Percentiles rank a stretch among this genome's conserved stretches.
Conservation (phyloP, 2,113 vertebrate species). For the Eurypyga helias region DNA sequence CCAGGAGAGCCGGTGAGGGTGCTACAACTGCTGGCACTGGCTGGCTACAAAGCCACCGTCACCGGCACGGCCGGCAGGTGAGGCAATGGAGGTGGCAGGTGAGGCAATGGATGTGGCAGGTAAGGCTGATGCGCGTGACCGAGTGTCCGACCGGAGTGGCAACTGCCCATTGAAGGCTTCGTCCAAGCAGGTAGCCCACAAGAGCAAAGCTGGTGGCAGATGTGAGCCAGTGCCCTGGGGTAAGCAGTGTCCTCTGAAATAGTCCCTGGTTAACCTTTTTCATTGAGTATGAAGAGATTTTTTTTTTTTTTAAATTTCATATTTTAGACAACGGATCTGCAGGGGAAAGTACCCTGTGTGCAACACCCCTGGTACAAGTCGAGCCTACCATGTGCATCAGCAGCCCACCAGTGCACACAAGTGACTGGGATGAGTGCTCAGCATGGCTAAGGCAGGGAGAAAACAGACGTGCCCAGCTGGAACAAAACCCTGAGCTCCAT, state of each 20-base stretch:
- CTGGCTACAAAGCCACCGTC: neutral
- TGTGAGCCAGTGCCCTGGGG: neutral
- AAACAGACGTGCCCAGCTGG: neutral
- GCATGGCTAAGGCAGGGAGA: neutral
- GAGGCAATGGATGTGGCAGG: too few species aligned
- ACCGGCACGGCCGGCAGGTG: too few species aligned
- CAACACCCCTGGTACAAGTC: fast-evolving
- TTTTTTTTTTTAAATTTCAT: neutral
- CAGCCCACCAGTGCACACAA: fast-evolving
- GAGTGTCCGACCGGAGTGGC: neutral
- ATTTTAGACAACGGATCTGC: neutral
- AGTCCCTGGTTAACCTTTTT: neutral
- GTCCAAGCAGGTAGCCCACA: fast-evolving
- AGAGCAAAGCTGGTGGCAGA: neutral
- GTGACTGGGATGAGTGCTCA: neutral
- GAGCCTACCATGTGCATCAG: neutral
- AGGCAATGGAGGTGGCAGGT: too few species aligned
- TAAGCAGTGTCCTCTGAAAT: neutral
- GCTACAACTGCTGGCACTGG: neutral
- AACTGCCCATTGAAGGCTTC: neutral
- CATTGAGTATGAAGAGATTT: neutral
- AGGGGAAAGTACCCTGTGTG: neutral
- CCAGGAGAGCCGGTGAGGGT: neutral
- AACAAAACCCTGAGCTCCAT: neutral
- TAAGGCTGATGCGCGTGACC: neutral